Evolutionary conservation across 2,113 vertebrate genomes (phyloP).

Genomic region (Leptodactylus fuscus): DNA sequence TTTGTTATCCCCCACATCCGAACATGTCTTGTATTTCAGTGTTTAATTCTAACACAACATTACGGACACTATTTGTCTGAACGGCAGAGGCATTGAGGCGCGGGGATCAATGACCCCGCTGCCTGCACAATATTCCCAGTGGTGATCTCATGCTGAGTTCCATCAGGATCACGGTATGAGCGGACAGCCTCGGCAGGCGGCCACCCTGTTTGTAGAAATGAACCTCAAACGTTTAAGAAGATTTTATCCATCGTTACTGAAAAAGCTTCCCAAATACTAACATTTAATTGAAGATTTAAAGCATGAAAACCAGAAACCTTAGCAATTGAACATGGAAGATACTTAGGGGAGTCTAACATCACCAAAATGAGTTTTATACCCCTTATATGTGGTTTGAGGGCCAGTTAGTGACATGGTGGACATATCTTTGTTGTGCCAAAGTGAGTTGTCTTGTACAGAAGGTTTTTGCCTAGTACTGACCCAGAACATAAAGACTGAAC

Average conservation of each 20-base stretch:
- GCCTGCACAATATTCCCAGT: background rate
- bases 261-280: background rate
- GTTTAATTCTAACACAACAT: background rate
- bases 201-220: background rate
- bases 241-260: background rate
- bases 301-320: background rate
- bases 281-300: background rate
- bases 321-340: background rate
- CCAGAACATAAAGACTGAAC: too few relatives aligned
- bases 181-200: background rate
- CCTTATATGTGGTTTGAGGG: too few relatives aligned
- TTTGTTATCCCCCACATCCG: background rate
- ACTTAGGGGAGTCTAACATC: too few relatives aligned
- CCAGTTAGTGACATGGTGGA: too few relatives aligned
- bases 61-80: background rate
- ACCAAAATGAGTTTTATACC: too few relatives aligned
- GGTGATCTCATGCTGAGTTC: slow-evolving; percentile 9
- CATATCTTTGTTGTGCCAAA: too few relatives aligned
- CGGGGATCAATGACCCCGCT: background rate
- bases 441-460: too few relatives aligned
- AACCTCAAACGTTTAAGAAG: background rate
- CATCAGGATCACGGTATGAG: slow-evolving; percentile 1
- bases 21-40: background rate
- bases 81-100: background rate
- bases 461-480: too few relatives aligned